Evolutionary conservation across 1,140 invertebrate species (phyloP), one percentile per base, ranked within the genome.

Genomic region (Charaxes varanes): DNA sequence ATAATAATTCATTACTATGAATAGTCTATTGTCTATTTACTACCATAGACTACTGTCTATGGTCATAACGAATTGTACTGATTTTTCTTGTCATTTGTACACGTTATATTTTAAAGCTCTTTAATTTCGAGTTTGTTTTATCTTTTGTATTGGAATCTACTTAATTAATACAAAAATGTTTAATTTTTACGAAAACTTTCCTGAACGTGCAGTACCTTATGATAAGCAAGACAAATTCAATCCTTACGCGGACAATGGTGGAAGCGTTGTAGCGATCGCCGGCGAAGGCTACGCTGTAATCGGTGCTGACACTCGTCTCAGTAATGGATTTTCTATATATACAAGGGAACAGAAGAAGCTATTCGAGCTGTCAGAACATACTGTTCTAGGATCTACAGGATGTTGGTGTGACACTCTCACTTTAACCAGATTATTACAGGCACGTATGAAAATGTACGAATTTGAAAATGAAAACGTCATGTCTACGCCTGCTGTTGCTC

Each of bases 331-430:
- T 78, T 91, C 90, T 2, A 97, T 99, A 68, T 91, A 94, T 44
- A 93, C 93, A 0, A 88, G 97, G 13, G 88, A 95, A 14, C 94
- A 96, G 66, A 89, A 93, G 19, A 97, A 97, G 78, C 71, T 96
- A 3, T 95, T 95, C 45, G 74, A 87, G 47, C 73, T 97, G 16
- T 94, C 95, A 0, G 78, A 90, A 0, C 89, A 85, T 21, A 97
- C 97, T 16, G 91, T 99, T 30, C 83, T 99, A 21, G 97, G 94
- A 2, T 91, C 89, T 38, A 90, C 93, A 37, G 98, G 98, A 18
- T 99, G 98, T 81, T 98, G 98, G 95, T 97, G 97, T 61, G 98
- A 99, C 86, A 93, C 94, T n/a, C 85, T 99, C 1, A 96, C 97
- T 11, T 86, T 99, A 3, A 96, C 94, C 3, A 89, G 94, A 53